Percentiles rank a stretch among this genome's conserved stretches.
These are phyloP conservation scores for Poecilia wingei DNA, from an alignment of 2,797 vertebrate genomes.

Conservation along the genomic window DNA sequence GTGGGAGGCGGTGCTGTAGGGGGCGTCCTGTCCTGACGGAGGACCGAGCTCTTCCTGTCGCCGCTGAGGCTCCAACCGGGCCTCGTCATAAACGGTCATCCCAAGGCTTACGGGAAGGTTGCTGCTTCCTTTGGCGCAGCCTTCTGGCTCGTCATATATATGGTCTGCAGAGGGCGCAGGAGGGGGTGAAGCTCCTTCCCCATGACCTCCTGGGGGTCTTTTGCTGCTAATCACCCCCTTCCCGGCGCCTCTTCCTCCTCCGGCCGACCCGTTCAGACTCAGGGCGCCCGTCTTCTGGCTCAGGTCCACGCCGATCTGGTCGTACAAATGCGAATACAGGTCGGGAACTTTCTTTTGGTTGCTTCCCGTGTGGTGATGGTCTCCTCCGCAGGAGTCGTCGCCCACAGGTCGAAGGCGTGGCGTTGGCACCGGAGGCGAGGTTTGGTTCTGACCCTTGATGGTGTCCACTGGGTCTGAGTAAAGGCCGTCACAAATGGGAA, in stretches of 20 bases:
- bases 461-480: conserved; percentile 94
- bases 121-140: conserved; percentile 64
- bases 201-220: conserved; percentile 60
- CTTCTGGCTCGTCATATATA: conserved; percentile 95
- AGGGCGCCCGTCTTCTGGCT: conserved; percentile 57
- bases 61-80: conserved; percentile 73
- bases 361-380: conserved; percentile 38
- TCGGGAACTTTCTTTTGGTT: conserved; percentile 52
- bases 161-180: conserved; percentile 75
- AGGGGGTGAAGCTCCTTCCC: conserved; percentile 35
- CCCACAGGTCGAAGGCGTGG: conserved; percentile 71
- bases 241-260: conserved; percentile 36
- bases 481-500: conserved; percentile 76
- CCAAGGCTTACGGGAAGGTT: not conserved
- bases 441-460: conserved; percentile 69
- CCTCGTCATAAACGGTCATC: conserved; percentile 84
- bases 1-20: conserved; percentile 79
- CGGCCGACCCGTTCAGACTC: conserved; percentile 57
- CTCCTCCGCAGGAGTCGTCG: conserved; percentile 56
- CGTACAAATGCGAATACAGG: conserved; percentile 80
- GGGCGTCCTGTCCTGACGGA: conserved; percentile 70
- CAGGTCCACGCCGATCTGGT: conserved; percentile 76
- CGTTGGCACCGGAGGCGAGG: conserved; percentile 48
- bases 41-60: conserved; percentile 70
- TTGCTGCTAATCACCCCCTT: conserved; percentile 38